Evolutionary conservation across 2,113 vertebrate species (phyloP), one percentile per base, ranked within the genome.

Genomic region (Clarias gariepinus): DNA sequence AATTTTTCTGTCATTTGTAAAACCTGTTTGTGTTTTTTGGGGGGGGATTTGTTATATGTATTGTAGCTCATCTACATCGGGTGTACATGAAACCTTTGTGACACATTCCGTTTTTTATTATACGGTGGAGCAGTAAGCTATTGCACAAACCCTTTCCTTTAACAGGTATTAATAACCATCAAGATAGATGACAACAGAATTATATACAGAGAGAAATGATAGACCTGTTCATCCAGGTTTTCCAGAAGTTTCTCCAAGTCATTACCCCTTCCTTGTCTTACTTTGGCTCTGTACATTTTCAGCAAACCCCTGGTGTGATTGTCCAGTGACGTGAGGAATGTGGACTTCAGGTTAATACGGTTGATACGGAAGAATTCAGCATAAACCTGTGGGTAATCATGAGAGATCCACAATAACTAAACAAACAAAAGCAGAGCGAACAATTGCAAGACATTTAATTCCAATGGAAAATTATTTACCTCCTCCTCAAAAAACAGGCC

Each of bases 281-380:
- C 61, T 86, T 88, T 88, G 61, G 84, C 71, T 76, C 87, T 81
- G 69, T 76, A 86, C 69, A 86, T 41, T 47, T 58, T 77, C 21
- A 83, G 66, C 6, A 88, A 86, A 3, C 52, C 60, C 30, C 52
- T 82, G 33, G 79, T 86, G 33, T 88, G 61, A 77, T 25, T 85
- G 69, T 88, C 80, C 58, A 79, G 28, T 7, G 28, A 86, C 60
- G 84, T 86, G n/a, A 88, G 57, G 84, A 86, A 79, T 63, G 84
- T 86, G 55, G 78, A 68, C n/a, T 81, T 86, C 25, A 88, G 47
- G 52, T 88, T 60, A 68, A 82, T 9, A 23, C 23, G 15, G 84
- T 61, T 86, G 15, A 88, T 88, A 55, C 13, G 47, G 30, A 41
- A 21, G 63, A 86, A 68, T 52, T 88, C 84, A 21, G 69, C 78